Percentiles rank a stretch among this genome's conserved stretches.
These are phyloP conservation scores for Salminus brasiliensis DNA, from an alignment of 2,113 vertebrate genomes.

Conservation along the genomic window DNA sequence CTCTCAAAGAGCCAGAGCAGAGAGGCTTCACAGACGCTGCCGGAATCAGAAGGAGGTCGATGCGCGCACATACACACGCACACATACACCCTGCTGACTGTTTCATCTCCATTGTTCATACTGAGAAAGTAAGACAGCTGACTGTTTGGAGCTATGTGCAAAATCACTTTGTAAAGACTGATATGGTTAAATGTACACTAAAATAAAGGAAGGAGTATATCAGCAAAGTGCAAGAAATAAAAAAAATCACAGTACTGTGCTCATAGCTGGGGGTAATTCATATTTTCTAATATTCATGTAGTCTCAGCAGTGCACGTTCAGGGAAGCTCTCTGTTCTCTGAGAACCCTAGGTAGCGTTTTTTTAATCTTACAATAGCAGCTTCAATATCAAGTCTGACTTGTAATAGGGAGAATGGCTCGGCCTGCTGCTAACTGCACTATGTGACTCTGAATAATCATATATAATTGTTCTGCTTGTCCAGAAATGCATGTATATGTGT, in stretches of 20 bases:
- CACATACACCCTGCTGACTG: neutral
- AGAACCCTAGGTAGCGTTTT: too few species aligned
- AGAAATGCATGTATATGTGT: too few species aligned
- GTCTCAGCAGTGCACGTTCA: too few species aligned
- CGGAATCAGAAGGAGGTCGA: conserved; percentile 43
- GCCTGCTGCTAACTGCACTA: too few species aligned
- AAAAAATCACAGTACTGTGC: neutral
- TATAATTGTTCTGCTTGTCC: too few species aligned
- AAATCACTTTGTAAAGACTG: neutral
- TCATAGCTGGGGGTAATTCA: neutral
- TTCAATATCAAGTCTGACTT: too few species aligned
- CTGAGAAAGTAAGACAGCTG: conserved; percentile 6
- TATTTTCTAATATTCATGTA: neutral
- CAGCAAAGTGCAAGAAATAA: neutral
- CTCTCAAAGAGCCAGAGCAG: conserved; percentile 44
- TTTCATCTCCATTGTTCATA: conserved; percentile 5
- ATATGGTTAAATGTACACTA: neutral
- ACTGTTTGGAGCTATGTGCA: neutral
- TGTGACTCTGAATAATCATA: too few species aligned
- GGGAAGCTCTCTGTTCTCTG: too few species aligned
- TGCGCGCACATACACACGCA: neutral
- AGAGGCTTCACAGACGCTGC: conserved; percentile 42
- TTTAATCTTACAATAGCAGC: too few species aligned
- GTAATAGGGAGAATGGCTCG: too few species aligned
- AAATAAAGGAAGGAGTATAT: neutral